A percentile compares a stretch with the other conserved stretches of the same genome.
These are phyloP conservation scores for Cistogaster globosa DNA, from an alignment of 2,888 invertebrate species.

Conservation along the genomic window DNA sequence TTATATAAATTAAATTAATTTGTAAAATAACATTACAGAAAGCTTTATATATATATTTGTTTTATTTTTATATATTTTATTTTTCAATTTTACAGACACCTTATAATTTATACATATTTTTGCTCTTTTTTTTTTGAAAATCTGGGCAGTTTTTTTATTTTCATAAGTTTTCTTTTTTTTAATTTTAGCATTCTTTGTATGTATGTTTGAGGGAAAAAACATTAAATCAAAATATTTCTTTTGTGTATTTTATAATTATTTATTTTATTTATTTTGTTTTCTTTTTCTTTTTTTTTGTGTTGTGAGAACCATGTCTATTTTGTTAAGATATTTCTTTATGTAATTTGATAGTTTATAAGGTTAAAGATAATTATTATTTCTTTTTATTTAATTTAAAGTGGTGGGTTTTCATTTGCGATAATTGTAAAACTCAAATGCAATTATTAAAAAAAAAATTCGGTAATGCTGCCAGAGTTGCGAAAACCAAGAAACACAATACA, in stretches of 20 bases:
- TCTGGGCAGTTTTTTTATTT: conserved; percentile 69
- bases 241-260: conserved; percentile 62
- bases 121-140: conserved; percentile 45
- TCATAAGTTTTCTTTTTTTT: conserved; percentile 10
- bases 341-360: conserved; percentile 32
- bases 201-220: conserved; percentile 10
- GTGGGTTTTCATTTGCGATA: conserved; percentile 57
- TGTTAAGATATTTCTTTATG: conserved; percentile 30
- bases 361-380: conserved; percentile 29
- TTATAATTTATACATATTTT: conserved; percentile 40
- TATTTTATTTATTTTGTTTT: background rate
- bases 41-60: conserved; percentile 29
- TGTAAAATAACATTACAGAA: background rate
- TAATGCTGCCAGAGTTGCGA: too few relatives aligned
- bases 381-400: conserved; percentile 30
- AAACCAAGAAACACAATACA: too few relatives aligned
- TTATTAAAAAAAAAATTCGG: too few relatives aligned
- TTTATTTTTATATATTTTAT: conserved; percentile 10
- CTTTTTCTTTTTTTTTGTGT: background rate
- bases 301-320: conserved; percentile 57
- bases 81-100: conserved; percentile 49
- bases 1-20: too few relatives aligned
- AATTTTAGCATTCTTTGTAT: conserved; percentile 16
- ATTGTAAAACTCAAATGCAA: conserved; percentile 12
- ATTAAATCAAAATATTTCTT: conserved; percentile 42